phyloP scores from a whole-genome alignment of 2,797 vertebrate species.

The Syndactyla subalaris region DNA sequence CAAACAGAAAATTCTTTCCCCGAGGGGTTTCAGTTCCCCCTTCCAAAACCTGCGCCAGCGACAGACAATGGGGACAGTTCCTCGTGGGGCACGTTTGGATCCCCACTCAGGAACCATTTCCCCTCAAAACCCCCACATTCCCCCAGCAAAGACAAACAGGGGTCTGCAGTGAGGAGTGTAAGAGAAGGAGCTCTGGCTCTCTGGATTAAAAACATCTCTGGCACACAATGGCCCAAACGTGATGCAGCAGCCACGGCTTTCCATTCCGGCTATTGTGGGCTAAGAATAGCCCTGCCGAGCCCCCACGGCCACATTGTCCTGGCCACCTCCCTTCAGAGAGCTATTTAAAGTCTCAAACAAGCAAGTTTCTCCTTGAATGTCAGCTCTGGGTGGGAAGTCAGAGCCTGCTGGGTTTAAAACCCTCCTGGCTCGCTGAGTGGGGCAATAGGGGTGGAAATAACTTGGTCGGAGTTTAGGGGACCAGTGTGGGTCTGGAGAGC shows the following conservation, averaged over 20 bases:
- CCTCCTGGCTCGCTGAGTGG: not conserved
- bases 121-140: not conserved
- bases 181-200: not conserved
- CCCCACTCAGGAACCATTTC: not conserved
- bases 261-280: conserved; percentile 77
- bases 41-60: accelerated
- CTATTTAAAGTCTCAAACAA: conserved; percentile 65
- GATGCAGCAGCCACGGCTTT: conserved; percentile 38
- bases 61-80: not conserved
- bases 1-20: conserved; percentile 23
- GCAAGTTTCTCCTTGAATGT: conserved; percentile 9
- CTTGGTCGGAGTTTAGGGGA: not conserved
- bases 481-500: not conserved
- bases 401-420: not conserved
- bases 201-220: not conserved
- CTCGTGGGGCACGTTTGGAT: accelerated
- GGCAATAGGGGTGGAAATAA: not conserved
- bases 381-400: not conserved
- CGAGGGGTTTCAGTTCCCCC: conserved; percentile 45
- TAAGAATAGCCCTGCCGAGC: conserved; percentile 73
- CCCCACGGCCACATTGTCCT: conserved; percentile 46
- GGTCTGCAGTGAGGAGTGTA: accelerated
- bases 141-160: not conserved
- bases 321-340: conserved; percentile 42
- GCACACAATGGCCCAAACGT: conserved; percentile 44